Conservation (phyloP, 2,888 invertebrate species). For the Nephrotoma guestfalica region DNA sequence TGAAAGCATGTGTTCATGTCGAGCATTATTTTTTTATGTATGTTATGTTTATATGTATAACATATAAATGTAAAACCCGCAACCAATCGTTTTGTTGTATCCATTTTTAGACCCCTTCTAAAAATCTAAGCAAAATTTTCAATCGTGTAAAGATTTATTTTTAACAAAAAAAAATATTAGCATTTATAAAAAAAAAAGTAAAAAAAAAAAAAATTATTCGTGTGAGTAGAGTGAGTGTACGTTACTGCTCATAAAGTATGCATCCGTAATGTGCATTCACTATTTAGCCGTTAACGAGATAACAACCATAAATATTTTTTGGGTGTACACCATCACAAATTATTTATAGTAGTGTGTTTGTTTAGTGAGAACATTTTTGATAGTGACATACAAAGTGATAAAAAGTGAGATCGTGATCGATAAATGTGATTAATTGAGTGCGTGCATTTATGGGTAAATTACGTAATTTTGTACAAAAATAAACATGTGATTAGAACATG, state of each 20-base stretch:
- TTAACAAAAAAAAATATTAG: neutral
- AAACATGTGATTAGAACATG: neutral
- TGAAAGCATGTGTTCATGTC: neutral
- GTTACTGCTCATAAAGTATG: constrained; percentile 14
- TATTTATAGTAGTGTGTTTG: neutral
- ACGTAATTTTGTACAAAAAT: neutral
- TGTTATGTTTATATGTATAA: neutral
- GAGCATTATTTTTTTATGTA: neutral
- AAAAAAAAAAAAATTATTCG: neutral
- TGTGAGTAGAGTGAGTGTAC: neutral
- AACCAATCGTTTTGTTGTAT: constrained; percentile 14
- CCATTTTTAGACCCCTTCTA: constrained; percentile 19
- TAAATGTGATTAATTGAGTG: neutral
- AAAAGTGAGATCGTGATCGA: neutral
- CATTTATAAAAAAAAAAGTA: neutral
- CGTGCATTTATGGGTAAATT: neutral
- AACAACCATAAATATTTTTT: constrained; percentile 18
- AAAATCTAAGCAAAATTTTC: constrained; percentile 4
- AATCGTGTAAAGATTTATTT: neutral
- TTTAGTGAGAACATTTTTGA: neutral
- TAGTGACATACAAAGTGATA: neutral
- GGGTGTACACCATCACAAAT: neutral
- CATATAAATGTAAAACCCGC: neutral
- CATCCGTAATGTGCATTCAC: constrained; percentile 34
- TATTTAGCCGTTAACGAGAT: constrained; percentile 31